Evolutionary conservation across 2,888 invertebrate species (phyloP).

Genomic region (Terebella lapidaria): DNA sequence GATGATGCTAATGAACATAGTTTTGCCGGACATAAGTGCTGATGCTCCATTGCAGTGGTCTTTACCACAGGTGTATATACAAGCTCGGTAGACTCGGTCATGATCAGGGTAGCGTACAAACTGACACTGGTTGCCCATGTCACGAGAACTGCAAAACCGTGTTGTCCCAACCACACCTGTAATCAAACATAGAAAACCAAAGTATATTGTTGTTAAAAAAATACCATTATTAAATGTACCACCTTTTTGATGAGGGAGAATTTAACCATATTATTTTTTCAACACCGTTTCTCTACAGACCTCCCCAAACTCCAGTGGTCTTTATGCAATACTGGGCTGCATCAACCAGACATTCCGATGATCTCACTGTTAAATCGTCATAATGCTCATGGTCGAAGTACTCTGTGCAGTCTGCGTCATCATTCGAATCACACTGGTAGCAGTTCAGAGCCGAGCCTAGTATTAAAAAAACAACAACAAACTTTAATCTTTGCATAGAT

Average conservation of each 20-base stretch:
- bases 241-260: too few relatives aligned
- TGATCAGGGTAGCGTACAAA: slow-evolving; percentile 52
- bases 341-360: slow-evolving; percentile 65
- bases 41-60: slow-evolving; percentile 43
- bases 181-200: too few relatives aligned
- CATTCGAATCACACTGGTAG: slow-evolving; percentile 82
- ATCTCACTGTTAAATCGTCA: slow-evolving; percentile 56
- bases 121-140: slow-evolving; percentile 53
- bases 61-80: slow-evolving; percentile 47
- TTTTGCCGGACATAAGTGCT: too few relatives aligned
- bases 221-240: too few relatives aligned
- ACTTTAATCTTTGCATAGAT: too few relatives aligned
- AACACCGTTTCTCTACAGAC: too few relatives aligned
- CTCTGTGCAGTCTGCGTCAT: slow-evolving; percentile 55
- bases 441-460: slow-evolving; percentile 60
- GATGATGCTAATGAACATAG: too few relatives aligned
- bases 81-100: slow-evolving; percentile 52
- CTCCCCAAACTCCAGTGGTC: slow-evolving; percentile 71
- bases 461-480: too few relatives aligned
- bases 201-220: too few relatives aligned
- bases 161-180: slow-evolving; percentile 53
- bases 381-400: slow-evolving; percentile 63
- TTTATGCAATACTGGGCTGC: slow-evolving; percentile 81
- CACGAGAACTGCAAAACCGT: slow-evolving; percentile 51
- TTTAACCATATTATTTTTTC: too few relatives aligned